Percentiles rank a stretch among this genome's conserved stretches.
phyloP scores from a whole-genome alignment of 2,888 invertebrate species.

The Andrena hattorfiana region DNA sequence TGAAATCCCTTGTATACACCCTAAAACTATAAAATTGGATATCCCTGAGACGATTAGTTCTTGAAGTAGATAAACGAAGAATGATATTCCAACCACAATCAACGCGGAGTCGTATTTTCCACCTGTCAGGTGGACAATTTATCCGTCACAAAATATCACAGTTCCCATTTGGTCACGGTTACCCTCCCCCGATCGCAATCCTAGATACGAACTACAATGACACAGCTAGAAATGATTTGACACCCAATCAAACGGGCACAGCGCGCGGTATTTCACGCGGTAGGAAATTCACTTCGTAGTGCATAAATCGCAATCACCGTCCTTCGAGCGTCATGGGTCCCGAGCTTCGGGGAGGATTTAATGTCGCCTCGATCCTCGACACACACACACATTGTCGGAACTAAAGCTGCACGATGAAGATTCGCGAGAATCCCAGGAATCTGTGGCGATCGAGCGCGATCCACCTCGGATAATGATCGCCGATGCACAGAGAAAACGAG shows the following conservation, averaged over 20 bases:
- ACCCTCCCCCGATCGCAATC: background rate
- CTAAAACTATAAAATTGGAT: background rate
- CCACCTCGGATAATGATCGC: conserved; percentile 45
- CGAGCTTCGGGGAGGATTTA: conserved; percentile 43
- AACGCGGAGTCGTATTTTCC: conserved; percentile 18
- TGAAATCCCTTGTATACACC: no score
- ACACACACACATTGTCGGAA: background rate
- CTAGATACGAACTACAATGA: conserved; percentile 7
- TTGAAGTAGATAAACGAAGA: background rate
- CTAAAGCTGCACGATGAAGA: conserved; percentile 29
- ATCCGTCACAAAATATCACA: conserved; percentile 4
- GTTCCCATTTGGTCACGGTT: background rate
- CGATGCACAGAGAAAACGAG: conserved; percentile 64
- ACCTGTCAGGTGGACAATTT: conserved; percentile 7
- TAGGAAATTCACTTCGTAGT: conserved; percentile 28
- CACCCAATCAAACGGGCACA: conserved; percentile 39
- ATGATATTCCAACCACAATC: background rate
- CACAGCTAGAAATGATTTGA: conserved; percentile 22
- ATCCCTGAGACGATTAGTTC: background rate
- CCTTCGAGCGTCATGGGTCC: conserved; percentile 29
- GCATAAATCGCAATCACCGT: conserved; percentile 59
- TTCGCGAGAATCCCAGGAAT: conserved; percentile 49
- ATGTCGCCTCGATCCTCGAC: conserved; percentile 3
- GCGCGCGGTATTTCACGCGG: conserved; percentile 2
- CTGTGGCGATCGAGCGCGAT: conserved; percentile 41